These are phyloP conservation scores for Hydriomena furcata DNA, from an alignment of 2,888 invertebrate genomes.

Conservation along the genomic window DNA sequence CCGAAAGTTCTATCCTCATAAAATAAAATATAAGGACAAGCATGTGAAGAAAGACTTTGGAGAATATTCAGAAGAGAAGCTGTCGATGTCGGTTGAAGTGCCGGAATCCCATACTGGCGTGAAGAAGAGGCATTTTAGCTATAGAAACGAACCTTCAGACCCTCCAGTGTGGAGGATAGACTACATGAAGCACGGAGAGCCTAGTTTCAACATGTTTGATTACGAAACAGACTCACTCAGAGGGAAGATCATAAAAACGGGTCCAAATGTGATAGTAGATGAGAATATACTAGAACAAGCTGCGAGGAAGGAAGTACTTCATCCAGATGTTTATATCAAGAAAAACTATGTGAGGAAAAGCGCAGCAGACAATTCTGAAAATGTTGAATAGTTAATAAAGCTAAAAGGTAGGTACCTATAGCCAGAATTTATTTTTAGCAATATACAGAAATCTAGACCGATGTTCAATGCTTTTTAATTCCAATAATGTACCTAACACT, in stretches of 20 bases:
- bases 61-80: slow-evolving; percentile 59
- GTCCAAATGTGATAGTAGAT: slow-evolving; percentile 51
- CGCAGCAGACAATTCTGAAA: slow-evolving; percentile 43
- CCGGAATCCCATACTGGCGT: slow-evolving; percentile 47
- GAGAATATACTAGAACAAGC: slow-evolving; percentile 48
- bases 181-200: slow-evolving; percentile 70
- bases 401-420: neutral
- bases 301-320: slow-evolving; percentile 58
- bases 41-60: slow-evolving; percentile 42
- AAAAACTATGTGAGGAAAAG: slow-evolving; percentile 57
- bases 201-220: slow-evolving; percentile 54
- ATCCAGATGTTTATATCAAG: slow-evolving; percentile 70
- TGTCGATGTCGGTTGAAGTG: slow-evolving; percentile 65
- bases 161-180: slow-evolving; percentile 71
- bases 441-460: neutral
- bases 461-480: neutral
- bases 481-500: no score
- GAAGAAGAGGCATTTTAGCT: slow-evolving; percentile 48
- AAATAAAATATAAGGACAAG: slow-evolving; percentile 67
- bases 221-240: slow-evolving; percentile 49
- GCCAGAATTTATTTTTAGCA: neutral
- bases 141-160: slow-evolving; percentile 49
- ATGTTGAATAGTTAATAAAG: slow-evolving; percentile 36
- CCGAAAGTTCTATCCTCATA: slow-evolving; percentile 72
- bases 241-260: slow-evolving; percentile 58